Percentiles rank a stretch among this genome's conserved stretches.
These are phyloP conservation scores for Drosophila teissieri DNA, from an alignment of 1,140 invertebrate genomes.

Conservation along the genomic window DNA sequence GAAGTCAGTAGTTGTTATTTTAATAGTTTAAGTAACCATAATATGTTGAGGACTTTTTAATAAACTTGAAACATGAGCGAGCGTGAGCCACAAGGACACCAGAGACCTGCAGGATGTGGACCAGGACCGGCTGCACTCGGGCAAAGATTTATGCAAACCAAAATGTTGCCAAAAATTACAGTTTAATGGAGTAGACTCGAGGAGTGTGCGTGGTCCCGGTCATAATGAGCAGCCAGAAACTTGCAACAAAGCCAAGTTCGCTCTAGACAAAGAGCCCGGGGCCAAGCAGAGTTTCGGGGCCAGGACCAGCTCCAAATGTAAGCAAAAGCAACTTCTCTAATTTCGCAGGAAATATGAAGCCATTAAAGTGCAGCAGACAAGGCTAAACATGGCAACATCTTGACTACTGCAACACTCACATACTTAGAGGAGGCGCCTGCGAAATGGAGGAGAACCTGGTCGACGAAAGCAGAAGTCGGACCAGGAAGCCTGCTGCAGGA, in stretches of 20 bases:
- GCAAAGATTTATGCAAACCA: slow-evolving; percentile 80
- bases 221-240: slow-evolving; percentile 76
- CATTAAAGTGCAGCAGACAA: slow-evolving; percentile 81
- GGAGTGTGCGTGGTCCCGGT: slow-evolving; percentile 27
- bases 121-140: slow-evolving; percentile 38
- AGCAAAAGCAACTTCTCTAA: slow-evolving; percentile 81
- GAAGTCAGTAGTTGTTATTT: slow-evolving; percentile 68
- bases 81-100: slow-evolving; percentile 65
- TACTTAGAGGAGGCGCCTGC: slow-evolving; percentile 20
- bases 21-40: slow-evolving; percentile 83
- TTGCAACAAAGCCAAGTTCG: slow-evolving; percentile 49
- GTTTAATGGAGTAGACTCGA: slow-evolving; percentile 76
- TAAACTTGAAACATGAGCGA: slow-evolving; percentile 79
- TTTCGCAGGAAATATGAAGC: slow-evolving; percentile 83
- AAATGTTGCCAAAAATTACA: slow-evolving; percentile 84
- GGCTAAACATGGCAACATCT: slow-evolving; percentile 68
- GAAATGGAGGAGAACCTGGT: neutral
- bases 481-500: slow-evolving; percentile 10
- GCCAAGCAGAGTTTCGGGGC: slow-evolving; percentile 35
- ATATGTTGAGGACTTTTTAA: slow-evolving; percentile 83
- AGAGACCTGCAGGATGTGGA: slow-evolving; percentile 33
- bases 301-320: slow-evolving; percentile 49
- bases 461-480: neutral
- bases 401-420: slow-evolving; percentile 70
- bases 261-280: slow-evolving; percentile 53